Evolutionary conservation across 2,888 invertebrate species (phyloP).

Genomic region (Caenorhabditis wallacei): DNA sequence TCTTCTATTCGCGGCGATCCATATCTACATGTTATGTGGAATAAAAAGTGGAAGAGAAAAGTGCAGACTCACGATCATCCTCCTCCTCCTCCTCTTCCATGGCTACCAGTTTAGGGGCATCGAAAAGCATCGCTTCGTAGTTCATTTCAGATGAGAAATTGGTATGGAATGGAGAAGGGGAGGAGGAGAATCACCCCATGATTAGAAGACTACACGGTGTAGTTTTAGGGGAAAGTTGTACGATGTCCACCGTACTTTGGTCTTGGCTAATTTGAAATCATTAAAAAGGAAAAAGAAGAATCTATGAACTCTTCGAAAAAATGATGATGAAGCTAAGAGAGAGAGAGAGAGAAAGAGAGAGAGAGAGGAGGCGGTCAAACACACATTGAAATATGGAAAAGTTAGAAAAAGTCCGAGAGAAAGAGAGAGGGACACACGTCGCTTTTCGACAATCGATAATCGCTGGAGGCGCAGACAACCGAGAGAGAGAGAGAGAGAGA

Average conservation of each 20-base stretch:
- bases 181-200: conserved; percentile 36
- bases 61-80: conserved; percentile 44
- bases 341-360: conserved; percentile 20
- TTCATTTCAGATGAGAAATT: conserved; percentile 27
- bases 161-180: background rate
- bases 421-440: conserved; percentile 16
- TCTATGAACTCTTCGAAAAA: conserved; percentile 19
- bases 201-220: conserved; percentile 33
- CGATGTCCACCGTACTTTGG: conserved; percentile 46
- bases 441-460: conserved; percentile 49
- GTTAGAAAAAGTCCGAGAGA: no score
- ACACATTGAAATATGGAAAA: conserved; percentile 46
- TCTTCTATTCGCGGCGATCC: conserved; percentile 14
- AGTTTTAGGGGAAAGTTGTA: conserved; percentile 28
- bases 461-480: no score
- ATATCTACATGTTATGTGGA: background rate
- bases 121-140: conserved; percentile 24
- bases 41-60: conserved; percentile 1
- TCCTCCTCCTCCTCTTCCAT: conserved; percentile 39
- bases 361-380: conserved; percentile 46
- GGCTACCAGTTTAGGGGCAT: conserved; percentile 31
- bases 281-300: background rate
- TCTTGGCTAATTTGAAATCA: conserved; percentile 42
- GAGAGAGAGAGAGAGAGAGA: conserved; percentile 33
- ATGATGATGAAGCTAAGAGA: conserved; percentile 16